A percentile compares a stretch with the other conserved stretches of the same genome.
Conservation (phyloP, 2,113 vertebrate genomes). For the Dunckerocampus dactyliophorus region DNA sequence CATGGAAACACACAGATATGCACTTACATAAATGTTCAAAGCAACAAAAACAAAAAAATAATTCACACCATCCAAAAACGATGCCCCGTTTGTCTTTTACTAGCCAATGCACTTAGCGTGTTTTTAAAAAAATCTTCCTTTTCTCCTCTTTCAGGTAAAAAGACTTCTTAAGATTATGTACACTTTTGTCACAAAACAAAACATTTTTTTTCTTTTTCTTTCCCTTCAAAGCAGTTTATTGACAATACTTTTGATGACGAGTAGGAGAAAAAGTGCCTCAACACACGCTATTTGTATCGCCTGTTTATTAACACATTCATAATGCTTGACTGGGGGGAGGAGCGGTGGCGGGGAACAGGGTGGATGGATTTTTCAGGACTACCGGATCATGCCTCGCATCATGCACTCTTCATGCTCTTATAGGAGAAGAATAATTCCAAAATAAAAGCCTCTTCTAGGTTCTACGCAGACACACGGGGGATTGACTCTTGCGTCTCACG, state of each 20-base stretch:
- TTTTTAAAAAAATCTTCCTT: constrained; percentile 16
- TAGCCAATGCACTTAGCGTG: constrained; percentile 48
- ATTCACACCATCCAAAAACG: constrained; percentile 66
- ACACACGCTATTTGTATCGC: constrained; percentile 11
- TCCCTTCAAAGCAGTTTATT: neutral
- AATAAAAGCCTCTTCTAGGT: constrained; percentile 42
- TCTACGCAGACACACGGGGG: constrained; percentile 36
- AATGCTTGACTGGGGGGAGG: constrained; percentile 51
- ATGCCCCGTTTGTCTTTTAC: constrained; percentile 36
- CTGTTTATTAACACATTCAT: constrained; percentile 62
- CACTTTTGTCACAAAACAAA: constrained; percentile 69
- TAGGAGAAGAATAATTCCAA: constrained; percentile 27
- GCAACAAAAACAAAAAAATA: constrained; percentile 50
- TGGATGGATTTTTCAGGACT: constrained; percentile 49
- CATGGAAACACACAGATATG: constrained; percentile 72
- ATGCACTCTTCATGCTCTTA: constrained; percentile 61
- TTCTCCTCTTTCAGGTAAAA: constrained; percentile 63
- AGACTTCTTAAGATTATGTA: constrained; percentile 76
- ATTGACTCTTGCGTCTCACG: constrained; percentile 25
- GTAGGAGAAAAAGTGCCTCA: neutral
- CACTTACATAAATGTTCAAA: constrained; percentile 73
- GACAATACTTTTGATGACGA: neutral
- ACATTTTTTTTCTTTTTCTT: constrained; percentile 33
- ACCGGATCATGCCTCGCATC: constrained; percentile 54
- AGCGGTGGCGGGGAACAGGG: constrained; percentile 49